Conservation (phyloP, 1,140 invertebrate genomes). For the Portunus trituberculatus region DNA sequence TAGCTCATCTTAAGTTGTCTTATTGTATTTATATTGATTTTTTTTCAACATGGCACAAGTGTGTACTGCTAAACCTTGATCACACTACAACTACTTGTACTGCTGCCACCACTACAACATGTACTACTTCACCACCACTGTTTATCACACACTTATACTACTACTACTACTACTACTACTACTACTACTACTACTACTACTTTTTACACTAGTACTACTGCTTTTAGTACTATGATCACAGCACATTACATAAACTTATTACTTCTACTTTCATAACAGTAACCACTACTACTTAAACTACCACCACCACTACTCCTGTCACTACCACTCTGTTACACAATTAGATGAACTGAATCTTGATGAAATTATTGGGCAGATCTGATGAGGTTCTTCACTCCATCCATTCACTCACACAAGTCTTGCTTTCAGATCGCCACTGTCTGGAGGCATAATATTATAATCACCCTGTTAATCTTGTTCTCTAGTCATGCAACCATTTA, state of each 20-base stretch:
- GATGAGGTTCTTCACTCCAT: no score
- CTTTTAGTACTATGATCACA: no score
- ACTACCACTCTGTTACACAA: neutral
- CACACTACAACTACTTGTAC: neutral
- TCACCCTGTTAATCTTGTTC: slow-evolving; percentile 27
- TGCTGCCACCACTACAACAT: neutral
- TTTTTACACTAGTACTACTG: no score
- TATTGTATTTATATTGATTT: slow-evolving; percentile 46
- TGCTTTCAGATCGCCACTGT: slow-evolving; percentile 46
- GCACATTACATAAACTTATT: no score
- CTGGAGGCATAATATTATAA: neutral
- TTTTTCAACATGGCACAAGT: slow-evolving; percentile 46
- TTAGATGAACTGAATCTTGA: neutral
- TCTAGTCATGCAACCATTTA: slow-evolving; percentile 68
- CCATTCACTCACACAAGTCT: no score
- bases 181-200: no score
- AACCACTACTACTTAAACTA: neutral
- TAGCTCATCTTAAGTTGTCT: slow-evolving; percentile 54
- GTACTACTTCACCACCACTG: neutral
- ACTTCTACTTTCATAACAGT: no score
- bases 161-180: no score
- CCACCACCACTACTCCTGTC: neutral
- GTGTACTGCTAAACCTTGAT: neutral
- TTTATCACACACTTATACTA: neutral
- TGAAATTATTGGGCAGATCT: no score